Evolutionary conservation across 2,113 vertebrate species (phyloP), one percentile per base, ranked within the genome.

Genomic region (Apteryx mantelli): DNA sequence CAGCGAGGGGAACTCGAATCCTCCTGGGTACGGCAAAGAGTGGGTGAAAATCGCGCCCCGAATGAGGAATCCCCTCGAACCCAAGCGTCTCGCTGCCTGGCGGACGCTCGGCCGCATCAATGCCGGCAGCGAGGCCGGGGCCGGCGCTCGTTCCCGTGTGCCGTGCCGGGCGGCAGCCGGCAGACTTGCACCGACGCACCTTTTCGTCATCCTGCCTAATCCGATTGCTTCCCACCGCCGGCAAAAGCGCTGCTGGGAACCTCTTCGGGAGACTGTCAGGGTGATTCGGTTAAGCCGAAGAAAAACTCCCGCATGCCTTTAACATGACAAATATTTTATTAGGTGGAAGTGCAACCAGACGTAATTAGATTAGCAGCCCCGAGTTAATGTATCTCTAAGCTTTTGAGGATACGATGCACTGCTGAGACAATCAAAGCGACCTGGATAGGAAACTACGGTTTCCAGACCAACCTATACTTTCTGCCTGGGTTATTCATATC

Each of bases 281-380:
- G 82, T 95, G 95, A 95, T 95, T 88, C 70, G 73, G 85, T 97
- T 97, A 97, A 96, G 86, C 83, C n/a, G 74, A 93, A 95, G 91
- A 95, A 93, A 96, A 95, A 95, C 92, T 93, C 92, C 88, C 70
- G 38, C 2, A 5, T 61, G 85, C 93, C 90, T 74, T n/a, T 58
- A 66, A 94, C 61, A 95, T 78, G 95, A 95, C 95, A 94, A 95
- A 74, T 94, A 93, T 64, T 97, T 89, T 88, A 95, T 96, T 94
- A 94, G 79, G 63, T 97, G 93, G 87, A 94, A 91, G 85, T 71
- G 82, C 94, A 95, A 95, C 66, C 42, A 82, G 88, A 85, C 7
- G 4, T 94, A 97, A 97, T 96, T 97, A 95, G 60, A 88, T 92
- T 55, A 95, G 71, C 84, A 76, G 93, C 42, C 70, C 82, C 14